phyloP scores from a whole-genome alignment of 2,113 vertebrate genomes.

The Lagenorhynchus albirostris region DNA sequence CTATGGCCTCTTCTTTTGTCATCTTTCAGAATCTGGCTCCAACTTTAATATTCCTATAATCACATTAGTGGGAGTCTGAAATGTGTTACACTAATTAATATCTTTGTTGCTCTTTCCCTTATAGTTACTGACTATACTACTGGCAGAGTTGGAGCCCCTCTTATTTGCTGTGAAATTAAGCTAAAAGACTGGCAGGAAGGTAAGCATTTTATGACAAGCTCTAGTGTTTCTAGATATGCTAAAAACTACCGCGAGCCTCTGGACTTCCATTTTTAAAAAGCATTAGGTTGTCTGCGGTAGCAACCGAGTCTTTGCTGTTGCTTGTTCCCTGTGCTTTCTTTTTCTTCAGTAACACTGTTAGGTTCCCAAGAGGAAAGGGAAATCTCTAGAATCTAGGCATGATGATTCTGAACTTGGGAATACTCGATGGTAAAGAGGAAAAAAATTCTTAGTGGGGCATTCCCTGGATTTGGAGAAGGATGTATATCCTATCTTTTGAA shows the following conservation, averaged over 20 bases:
- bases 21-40: neutral
- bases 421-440: slow-evolving; percentile 6
- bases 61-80: neutral
- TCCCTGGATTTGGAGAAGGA: neutral
- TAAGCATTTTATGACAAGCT: slow-evolving; percentile 71
- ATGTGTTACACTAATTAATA: neutral
- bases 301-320: neutral
- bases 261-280: neutral
- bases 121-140: slow-evolving; percentile 90
- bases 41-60: neutral
- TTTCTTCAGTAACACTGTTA: neutral
- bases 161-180: slow-evolving; percentile 95
- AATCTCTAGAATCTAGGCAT: neutral
- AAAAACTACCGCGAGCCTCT: neutral
- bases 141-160: slow-evolving; percentile 95
- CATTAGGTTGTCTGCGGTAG: neutral
- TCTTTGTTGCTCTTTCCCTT: slow-evolving; percentile 43
- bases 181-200: slow-evolving; percentile 96
- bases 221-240: neutral
- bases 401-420: neutral
- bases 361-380: neutral
- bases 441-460: neutral
- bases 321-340: neutral
- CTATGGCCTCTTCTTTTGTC: neutral
- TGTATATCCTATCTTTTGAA: neutral